phyloP scores from a whole-genome alignment of 2,113 vertebrate species.

The Micronisus gabar region DNA sequence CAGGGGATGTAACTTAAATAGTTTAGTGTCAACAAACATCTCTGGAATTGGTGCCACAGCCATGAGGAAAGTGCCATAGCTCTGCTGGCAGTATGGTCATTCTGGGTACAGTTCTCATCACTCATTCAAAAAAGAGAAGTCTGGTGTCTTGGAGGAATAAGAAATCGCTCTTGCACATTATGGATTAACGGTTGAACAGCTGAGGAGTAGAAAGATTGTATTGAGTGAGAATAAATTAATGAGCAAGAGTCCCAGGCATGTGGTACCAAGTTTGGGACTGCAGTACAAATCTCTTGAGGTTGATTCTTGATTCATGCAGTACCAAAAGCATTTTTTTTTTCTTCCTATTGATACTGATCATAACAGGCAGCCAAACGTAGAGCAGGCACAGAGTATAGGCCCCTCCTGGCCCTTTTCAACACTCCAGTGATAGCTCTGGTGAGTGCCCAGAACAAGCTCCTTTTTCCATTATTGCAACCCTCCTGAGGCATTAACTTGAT shows the following conservation, averaged over 20 bases:
- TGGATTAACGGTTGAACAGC: background rate
- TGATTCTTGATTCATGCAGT: background rate
- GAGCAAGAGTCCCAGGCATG: background rate
- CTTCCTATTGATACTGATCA: background rate
- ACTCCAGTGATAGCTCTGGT: background rate
- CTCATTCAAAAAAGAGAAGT: background rate
- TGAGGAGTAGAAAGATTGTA: background rate
- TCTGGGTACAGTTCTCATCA: background rate
- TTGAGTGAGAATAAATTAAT: background rate
- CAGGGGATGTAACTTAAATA: background rate
- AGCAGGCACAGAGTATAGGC: background rate
- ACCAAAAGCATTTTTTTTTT: background rate
- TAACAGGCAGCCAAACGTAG: background rate
- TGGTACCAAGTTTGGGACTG: background rate
- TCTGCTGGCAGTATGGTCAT: background rate
- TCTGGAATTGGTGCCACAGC: background rate
- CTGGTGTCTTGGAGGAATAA: background rate
- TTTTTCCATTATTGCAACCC: background rate
- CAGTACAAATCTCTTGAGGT: background rate
- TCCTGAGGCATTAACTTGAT: background rate
- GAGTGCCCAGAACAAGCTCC: background rate
- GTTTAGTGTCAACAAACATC: background rate
- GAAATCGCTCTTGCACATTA: background rate
- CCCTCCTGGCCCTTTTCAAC: background rate
- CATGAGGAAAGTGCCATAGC: background rate